Evolutionary conservation across 92 coral and sea anemone species (phyloP).

Genomic region (Plumapathes pennacea): DNA sequence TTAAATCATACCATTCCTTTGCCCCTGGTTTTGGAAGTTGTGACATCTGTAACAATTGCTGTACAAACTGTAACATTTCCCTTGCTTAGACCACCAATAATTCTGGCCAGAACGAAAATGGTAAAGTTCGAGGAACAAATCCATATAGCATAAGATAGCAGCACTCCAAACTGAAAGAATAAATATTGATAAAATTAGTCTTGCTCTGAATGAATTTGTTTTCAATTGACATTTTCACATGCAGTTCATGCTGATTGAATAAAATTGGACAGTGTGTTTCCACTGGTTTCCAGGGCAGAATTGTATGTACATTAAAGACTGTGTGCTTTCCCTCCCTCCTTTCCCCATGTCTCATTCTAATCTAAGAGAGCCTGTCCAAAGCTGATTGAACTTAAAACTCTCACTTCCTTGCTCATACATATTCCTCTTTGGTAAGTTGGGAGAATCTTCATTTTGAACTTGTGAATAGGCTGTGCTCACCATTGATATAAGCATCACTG

Average conservation of each 20-base stretch:
- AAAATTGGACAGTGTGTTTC: too few relatives aligned
- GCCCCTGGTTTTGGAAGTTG: slow-evolving; percentile 78
- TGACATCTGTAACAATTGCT: slow-evolving; percentile 89
- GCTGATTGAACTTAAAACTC: too few relatives aligned
- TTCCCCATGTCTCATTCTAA: too few relatives aligned
- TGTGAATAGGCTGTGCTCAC: slow-evolving; percentile 15
- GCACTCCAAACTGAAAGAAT: slow-evolving; percentile 72
- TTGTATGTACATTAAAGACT: too few relatives aligned
- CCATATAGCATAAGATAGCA: slow-evolving; percentile 79
- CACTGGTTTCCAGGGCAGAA: too few relatives aligned
- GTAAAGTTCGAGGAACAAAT: slow-evolving; percentile 84
- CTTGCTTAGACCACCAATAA: slow-evolving; percentile 92
- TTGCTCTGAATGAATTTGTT: background rate
- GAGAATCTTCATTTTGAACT: too few relatives aligned
- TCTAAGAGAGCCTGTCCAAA: too few relatives aligned
- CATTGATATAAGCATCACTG: slow-evolving; percentile 73
- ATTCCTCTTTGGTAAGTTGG: too few relatives aligned
- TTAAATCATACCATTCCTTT: slow-evolving; percentile 98
- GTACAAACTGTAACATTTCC: slow-evolving; percentile 92
- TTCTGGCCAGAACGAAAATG: slow-evolving; percentile 86
- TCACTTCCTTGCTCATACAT: too few relatives aligned
- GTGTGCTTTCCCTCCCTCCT: too few relatives aligned
- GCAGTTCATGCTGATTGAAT: too few relatives aligned
- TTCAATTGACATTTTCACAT: background rate
- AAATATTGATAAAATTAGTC: too few relatives aligned